These are phyloP conservation scores for Mythimna ferrago DNA, from an alignment of 2,888 invertebrate species.

Conservation along the genomic window DNA sequence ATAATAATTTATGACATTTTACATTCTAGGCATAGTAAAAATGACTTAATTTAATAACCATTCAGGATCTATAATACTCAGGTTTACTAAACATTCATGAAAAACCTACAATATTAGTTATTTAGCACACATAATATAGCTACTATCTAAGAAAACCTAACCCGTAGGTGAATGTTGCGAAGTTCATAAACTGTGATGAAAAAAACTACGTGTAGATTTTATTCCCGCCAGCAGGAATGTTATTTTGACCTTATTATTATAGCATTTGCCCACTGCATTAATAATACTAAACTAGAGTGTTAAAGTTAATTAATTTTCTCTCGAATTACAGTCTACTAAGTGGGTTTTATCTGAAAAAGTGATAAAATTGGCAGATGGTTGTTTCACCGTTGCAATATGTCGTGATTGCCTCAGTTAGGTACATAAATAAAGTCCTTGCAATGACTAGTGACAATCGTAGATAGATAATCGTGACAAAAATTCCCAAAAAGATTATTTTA, in stretches of 20 bases:
- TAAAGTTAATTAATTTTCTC: slow-evolving; percentile 38
- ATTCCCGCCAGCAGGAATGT: slow-evolving; percentile 60
- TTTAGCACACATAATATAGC: slow-evolving; percentile 35
- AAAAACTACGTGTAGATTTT: slow-evolving; percentile 22
- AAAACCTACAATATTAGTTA: slow-evolving; percentile 47
- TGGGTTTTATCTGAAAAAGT: slow-evolving; percentile 23
- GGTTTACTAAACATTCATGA: slow-evolving; percentile 41
- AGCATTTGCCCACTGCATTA: slow-evolving; percentile 24
- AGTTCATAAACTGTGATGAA: slow-evolving; percentile 19
- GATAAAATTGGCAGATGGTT: neutral
- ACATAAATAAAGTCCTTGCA: neutral
- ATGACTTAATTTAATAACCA: neutral
- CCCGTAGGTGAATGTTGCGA: slow-evolving; percentile 41
- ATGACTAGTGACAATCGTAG: slow-evolving; percentile 2
- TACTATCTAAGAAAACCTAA: slow-evolving; percentile 42
- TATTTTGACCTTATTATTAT: slow-evolving; percentile 5
- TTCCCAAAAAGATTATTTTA: slow-evolving; percentile 3
- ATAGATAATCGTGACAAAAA: neutral
- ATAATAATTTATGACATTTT: neutral
- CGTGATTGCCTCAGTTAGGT: neutral
- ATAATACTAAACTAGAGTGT: slow-evolving; percentile 18
- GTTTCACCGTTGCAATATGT: neutral
- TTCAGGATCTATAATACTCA: slow-evolving; percentile 13
- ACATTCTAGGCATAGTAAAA: slow-evolving; percentile 9
- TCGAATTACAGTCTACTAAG: slow-evolving; percentile 40